These are phyloP conservation scores for Heliocidaris erythrogramma DNA, from an alignment of 35 echinoderm and acorn worm species.

Conservation along the genomic window DNA sequence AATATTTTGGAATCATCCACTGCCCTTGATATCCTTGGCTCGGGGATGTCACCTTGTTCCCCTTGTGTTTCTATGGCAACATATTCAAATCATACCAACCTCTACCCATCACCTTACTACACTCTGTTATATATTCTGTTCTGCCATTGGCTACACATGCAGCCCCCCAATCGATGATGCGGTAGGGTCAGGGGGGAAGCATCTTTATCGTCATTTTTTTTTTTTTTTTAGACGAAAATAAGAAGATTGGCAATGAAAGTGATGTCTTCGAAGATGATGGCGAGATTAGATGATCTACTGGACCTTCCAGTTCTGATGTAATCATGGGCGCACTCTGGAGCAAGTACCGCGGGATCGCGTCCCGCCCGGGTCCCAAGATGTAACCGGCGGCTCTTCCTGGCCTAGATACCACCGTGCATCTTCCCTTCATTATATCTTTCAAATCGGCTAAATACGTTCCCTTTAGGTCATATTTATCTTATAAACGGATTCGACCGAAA, in stretches of 20 bases:
- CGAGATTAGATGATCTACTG: background rate
- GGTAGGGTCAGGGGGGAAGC: too few relatives aligned
- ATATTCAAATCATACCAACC: too few relatives aligned
- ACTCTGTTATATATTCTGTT: too few relatives aligned
- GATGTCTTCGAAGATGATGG: background rate
- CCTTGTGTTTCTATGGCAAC: too few relatives aligned
- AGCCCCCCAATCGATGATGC: too few relatives aligned
- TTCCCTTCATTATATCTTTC: constrained; percentile 25
- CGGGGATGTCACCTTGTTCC: too few relatives aligned
- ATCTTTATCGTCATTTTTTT: too few relatives aligned
- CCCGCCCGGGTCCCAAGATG: constrained; percentile 16
- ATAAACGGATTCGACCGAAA: background rate
- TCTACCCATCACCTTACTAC: too few relatives aligned
- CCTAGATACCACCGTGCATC: constrained; percentile 12
- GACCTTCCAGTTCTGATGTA: background rate
- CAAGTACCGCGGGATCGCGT: background rate
- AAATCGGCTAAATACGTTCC: constrained; percentile 31
- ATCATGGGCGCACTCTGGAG: background rate
- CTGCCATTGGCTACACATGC: too few relatives aligned
- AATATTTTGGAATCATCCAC: too few relatives aligned
- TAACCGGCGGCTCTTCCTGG: constrained; percentile 16
- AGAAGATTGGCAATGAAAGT: background rate
- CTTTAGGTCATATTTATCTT: constrained; percentile 42
- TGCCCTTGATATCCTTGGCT: too few relatives aligned
- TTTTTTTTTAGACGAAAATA: too few relatives aligned